phyloP scores from a whole-genome alignment of 2,888 invertebrate genomes.

The Periphyllus acericola region DNA sequence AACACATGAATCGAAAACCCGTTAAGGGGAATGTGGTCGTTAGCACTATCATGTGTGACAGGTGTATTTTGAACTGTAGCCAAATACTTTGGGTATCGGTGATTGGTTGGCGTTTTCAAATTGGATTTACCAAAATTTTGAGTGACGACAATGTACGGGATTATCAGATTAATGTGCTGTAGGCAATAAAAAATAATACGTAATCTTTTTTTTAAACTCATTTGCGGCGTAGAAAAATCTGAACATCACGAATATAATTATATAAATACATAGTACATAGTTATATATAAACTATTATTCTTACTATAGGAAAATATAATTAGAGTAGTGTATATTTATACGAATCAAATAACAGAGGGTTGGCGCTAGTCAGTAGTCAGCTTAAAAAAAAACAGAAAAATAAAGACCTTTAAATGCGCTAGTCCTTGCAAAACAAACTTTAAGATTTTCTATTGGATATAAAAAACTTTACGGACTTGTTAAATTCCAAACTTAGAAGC shows the following conservation, averaged over 20 bases:
- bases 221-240: neutral
- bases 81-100: conserved; percentile 49
- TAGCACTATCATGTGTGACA: conserved; percentile 54
- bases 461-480: conserved; percentile 22
- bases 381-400: neutral
- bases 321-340: neutral
- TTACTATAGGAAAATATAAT: neutral
- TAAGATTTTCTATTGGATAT: neutral
- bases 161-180: conserved; percentile 42
- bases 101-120: conserved; percentile 24
- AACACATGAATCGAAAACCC: conserved; percentile 50
- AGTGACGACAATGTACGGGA: conserved; percentile 19
- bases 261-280: too few relatives aligned
- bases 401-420: neutral
- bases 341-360: neutral
- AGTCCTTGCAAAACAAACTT: neutral
- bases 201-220: neutral
- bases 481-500: conserved; percentile 15
- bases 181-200: neutral
- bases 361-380: neutral
- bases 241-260: neutral
- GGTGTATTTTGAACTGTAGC: conserved; percentile 53
- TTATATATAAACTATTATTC: neutral
- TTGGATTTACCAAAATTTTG: conserved; percentile 35
- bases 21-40: conserved; percentile 33